phyloP scores from a whole-genome alignment of 2,888 invertebrate genomes.

The Catocala fraxini region DNA sequence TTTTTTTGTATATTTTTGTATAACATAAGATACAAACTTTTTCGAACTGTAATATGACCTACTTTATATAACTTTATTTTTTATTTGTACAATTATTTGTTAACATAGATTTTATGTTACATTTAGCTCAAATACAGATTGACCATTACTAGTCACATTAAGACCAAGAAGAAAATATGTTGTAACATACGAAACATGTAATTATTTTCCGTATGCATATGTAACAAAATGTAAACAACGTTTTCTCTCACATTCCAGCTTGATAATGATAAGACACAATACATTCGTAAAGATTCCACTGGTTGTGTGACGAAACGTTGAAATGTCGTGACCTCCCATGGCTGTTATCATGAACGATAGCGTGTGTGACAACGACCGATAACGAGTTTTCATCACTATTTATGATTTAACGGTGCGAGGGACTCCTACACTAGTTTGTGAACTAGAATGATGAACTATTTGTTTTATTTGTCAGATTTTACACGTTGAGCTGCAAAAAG shows the following conservation, averaged over 20 bases:
- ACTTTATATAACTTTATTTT: too few relatives aligned
- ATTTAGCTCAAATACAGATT: too few relatives aligned
- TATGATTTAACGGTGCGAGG: constrained; percentile 45
- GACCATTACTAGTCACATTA: too few relatives aligned
- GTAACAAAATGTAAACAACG: constrained; percentile 17
- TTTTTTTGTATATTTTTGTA: too few relatives aligned
- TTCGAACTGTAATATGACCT: too few relatives aligned
- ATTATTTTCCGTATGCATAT: not conserved
- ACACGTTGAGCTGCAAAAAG: not conserved
- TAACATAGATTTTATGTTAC: too few relatives aligned
- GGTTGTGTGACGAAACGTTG: constrained; percentile 44
- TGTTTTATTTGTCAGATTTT: constrained; percentile 10
- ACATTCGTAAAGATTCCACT: constrained; percentile 49
- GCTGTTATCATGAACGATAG: constrained; percentile 63
- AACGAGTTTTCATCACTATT: constrained; percentile 43
- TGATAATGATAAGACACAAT: constrained; percentile 35
- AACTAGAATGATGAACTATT: constrained; percentile 6
- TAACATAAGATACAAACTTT: too few relatives aligned
- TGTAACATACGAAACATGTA: not conserved
- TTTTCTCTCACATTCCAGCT: constrained; percentile 43
- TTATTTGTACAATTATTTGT: too few relatives aligned
- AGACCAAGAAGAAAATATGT: too few relatives aligned
- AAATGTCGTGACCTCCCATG: constrained; percentile 66
- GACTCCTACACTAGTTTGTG: constrained; percentile 21
- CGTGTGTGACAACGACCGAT: constrained; percentile 60